Evolutionary conservation across 2,113 vertebrate genomes (phyloP).

Genomic region (Pandion haliaetus): DNA sequence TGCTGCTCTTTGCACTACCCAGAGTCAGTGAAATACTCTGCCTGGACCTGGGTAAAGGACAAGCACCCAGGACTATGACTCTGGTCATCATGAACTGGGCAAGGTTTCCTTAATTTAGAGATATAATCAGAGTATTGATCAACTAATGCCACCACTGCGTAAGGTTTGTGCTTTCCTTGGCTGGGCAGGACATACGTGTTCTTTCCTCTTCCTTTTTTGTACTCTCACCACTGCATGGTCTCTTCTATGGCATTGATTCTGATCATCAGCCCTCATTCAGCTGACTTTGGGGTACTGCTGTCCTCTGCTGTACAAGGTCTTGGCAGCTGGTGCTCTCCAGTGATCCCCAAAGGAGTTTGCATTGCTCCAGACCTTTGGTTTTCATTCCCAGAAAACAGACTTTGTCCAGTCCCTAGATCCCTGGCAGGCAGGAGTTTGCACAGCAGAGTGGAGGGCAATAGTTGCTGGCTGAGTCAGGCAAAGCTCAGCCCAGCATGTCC

Average conservation of each 20-base stretch:
- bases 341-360: background rate
- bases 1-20: background rate
- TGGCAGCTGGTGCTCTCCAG: background rate
- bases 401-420: background rate
- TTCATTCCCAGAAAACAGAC: background rate
- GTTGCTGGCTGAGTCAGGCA: background rate
- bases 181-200: fast-evolving
- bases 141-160: background rate
- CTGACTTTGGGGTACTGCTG: background rate
- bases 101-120: background rate
- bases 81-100: background rate
- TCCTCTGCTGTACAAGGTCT: background rate
- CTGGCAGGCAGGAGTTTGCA: background rate
- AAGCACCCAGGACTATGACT: background rate
- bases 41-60: background rate
- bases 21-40: background rate
- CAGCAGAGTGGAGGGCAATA: background rate
- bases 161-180: background rate
- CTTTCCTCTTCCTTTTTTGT: background rate
- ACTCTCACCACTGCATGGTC: background rate
- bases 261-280: background rate
- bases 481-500: background rate
- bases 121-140: background rate
- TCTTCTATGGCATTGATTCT: background rate
- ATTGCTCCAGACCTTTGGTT: background rate